phyloP scores from a whole-genome alignment of 2,888 invertebrate species.

The Pinctada fucata region DNA sequence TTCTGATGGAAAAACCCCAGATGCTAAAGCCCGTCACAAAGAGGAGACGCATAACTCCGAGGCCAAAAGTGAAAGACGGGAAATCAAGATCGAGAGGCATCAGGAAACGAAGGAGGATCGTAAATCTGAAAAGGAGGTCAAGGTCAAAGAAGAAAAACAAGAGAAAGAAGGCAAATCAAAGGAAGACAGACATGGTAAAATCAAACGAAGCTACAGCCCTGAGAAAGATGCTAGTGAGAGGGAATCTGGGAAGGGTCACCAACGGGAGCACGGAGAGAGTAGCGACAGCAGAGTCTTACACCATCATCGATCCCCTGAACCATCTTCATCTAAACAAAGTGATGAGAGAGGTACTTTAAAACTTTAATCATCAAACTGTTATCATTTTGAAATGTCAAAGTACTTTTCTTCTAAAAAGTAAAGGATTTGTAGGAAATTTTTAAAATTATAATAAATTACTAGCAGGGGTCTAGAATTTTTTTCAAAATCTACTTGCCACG shows the following conservation, averaged over 20 bases:
- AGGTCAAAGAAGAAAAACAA: conserved; percentile 21
- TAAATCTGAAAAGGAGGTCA: conserved; percentile 26
- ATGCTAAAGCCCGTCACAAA: too few relatives aligned
- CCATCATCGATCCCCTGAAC: conserved; percentile 60
- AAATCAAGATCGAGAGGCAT: neutral
- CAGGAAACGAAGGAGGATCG: conserved; percentile 9
- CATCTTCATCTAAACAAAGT: conserved; percentile 60
- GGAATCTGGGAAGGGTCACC: conserved; percentile 46
- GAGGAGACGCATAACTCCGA: too few relatives aligned
- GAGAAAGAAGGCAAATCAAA: conserved; percentile 39
- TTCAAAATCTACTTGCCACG: too few relatives aligned
- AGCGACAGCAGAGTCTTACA: neutral
- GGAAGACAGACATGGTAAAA: conserved; percentile 52
- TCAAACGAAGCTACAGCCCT: conserved; percentile 52
- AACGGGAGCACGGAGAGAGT: conserved; percentile 35
- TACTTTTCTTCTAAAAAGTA: too few relatives aligned
- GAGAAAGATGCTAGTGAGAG: conserved; percentile 32
- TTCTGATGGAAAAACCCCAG: too few relatives aligned
- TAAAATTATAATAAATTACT: too few relatives aligned
- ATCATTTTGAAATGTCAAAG: neutral
- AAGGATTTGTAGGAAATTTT: too few relatives aligned
- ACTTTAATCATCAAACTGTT: neutral
- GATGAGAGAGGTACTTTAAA: conserved; percentile 69
- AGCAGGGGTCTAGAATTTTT: too few relatives aligned
- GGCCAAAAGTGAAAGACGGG: neutral